Conservation (phyloP, 2,113 vertebrate genomes). For the Passerina amoena region DNA sequence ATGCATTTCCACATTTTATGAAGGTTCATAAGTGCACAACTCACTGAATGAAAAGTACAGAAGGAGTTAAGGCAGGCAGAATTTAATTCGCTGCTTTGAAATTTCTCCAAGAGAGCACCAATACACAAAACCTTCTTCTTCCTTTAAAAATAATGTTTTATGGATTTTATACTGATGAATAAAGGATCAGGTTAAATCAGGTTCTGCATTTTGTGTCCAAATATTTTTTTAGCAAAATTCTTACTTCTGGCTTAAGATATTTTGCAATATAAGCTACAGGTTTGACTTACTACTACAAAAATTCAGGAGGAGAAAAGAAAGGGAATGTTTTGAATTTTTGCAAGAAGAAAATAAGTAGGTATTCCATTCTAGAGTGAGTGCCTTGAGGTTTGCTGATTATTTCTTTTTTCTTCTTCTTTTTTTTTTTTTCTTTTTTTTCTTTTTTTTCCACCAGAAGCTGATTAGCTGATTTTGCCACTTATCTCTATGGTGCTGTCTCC, state of each 20-base stretch:
- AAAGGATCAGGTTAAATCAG: neutral
- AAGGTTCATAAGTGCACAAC: neutral
- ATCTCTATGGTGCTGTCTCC: neutral
- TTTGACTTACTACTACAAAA: neutral
- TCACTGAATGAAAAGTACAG: neutral
- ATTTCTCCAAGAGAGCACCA: neutral
- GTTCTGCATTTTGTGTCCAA: neutral
- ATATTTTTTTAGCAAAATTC: neutral
- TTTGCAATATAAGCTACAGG: neutral
- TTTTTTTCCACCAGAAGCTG: neutral
- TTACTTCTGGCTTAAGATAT: neutral
- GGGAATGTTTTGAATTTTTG: neutral
- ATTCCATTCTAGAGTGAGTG: neutral
- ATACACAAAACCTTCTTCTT: neutral
- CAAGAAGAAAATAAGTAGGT: neutral
- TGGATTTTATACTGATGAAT: neutral
- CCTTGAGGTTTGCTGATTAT: neutral
- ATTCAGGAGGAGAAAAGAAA: neutral
- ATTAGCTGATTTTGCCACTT: constrained; percentile 1
- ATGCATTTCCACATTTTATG: neutral
- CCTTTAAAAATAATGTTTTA: neutral
- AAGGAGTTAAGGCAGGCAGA: neutral
- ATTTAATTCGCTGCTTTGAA: neutral
- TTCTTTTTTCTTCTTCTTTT: neutral
- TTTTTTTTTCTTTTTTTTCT: neutral